Evolutionary conservation across 1,140 invertebrate genomes (phyloP).

Genomic region (Bombus picipes): DNA sequence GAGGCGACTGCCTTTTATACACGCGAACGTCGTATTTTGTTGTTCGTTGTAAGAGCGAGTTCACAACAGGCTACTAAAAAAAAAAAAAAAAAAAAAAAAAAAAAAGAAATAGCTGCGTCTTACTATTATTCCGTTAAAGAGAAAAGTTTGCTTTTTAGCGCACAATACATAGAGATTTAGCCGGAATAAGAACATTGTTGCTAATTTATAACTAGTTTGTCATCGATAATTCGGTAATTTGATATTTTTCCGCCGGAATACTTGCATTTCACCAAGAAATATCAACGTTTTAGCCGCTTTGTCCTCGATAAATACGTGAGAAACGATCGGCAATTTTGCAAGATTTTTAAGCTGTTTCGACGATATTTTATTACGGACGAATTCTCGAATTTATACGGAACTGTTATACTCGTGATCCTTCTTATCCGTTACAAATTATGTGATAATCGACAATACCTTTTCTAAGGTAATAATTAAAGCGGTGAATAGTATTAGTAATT

Average conservation of each 20-base stretch:
- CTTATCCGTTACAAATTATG: background rate
- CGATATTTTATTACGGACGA: background rate
- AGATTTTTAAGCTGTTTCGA: background rate
- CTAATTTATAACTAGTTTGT: background rate
- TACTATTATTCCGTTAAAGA: background rate
- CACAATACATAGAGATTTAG: background rate
- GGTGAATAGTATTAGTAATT: background rate
- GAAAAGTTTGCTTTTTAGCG: too few relatives aligned
- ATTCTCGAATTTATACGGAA: conserved; percentile 11
- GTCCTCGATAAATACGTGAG: conserved; percentile 47
- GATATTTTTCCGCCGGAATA: too few relatives aligned
- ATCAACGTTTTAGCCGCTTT: background rate
- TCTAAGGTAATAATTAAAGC: background rate
- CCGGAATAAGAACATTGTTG: background rate
- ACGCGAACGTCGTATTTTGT: background rate
- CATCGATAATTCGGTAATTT: background rate
- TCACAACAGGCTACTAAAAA: background rate
- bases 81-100: too few relatives aligned
- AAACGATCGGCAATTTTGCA: background rate
- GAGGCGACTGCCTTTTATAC: background rate
- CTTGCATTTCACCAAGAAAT: too few relatives aligned
- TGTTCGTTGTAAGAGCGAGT: background rate
- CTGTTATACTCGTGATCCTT: background rate
- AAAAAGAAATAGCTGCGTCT: too few relatives aligned
- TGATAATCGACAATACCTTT: conserved; percentile 8